These are phyloP conservation scores for Rhabdornis inornatus DNA, from an alignment of 2,113 vertebrate genomes.

Conservation along the genomic window DNA sequence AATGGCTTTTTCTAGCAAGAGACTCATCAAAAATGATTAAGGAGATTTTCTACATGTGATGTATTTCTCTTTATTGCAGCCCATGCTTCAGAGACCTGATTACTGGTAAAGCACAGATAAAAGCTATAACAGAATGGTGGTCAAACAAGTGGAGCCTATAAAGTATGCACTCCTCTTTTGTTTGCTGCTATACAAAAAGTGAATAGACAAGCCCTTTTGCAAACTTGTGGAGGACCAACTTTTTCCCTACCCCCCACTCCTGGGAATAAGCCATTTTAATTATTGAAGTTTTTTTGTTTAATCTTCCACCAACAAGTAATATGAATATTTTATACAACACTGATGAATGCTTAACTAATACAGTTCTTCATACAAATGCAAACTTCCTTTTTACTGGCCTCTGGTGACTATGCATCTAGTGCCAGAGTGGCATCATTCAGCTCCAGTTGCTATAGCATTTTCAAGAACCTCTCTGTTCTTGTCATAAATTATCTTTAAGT, in stretches of 20 bases:
- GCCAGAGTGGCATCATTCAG: constrained; percentile 79
- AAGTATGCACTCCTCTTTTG: constrained; percentile 75
- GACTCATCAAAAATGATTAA: not conserved
- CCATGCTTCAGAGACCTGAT: constrained; percentile 37
- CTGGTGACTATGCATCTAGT: constrained; percentile 73
- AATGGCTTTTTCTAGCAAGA: not conserved
- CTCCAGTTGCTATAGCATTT: constrained; percentile 98
- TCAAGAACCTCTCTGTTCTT: constrained; percentile 97
- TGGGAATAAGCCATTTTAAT: constrained; percentile 73
- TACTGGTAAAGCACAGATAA: constrained; percentile 69
- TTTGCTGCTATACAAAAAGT: constrained; percentile 76
- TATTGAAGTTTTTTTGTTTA: constrained; percentile 66
- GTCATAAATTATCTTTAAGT: constrained; percentile 99
- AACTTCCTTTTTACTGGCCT: constrained; percentile 78
- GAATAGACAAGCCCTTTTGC: constrained; percentile 74
- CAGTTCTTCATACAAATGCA: constrained; percentile 79
- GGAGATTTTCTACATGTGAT: not conserved
- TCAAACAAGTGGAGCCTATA: constrained; percentile 69
- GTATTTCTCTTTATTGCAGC: not conserved
- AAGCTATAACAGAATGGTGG: constrained; percentile 63
- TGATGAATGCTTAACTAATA: constrained; percentile 75
- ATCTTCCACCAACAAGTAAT: constrained; percentile 70
- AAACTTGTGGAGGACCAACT: constrained; percentile 71
- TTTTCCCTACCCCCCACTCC: constrained; percentile 58
- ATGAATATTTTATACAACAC: constrained; percentile 72